phyloP scores from a whole-genome alignment of 1,140 invertebrate species.

The Nebria ingens region DNA sequence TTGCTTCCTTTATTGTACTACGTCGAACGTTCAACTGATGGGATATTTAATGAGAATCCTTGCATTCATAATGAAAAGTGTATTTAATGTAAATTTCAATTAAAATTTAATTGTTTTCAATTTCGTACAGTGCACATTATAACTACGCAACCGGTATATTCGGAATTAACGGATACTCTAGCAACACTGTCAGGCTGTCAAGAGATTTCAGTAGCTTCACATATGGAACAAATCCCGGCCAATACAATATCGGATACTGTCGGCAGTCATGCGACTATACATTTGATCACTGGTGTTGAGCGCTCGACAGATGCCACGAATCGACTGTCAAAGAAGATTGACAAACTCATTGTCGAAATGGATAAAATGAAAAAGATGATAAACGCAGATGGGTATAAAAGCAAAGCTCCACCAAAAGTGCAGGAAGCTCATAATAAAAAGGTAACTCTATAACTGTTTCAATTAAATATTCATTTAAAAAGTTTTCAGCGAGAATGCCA shows the following conservation, averaged over 20 bases:
- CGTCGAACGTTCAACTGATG: too few relatives aligned
- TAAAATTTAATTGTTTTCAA: too few relatives aligned
- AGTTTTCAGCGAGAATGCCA: too few relatives aligned
- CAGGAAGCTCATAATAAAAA: conserved; percentile 19
- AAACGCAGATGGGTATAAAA: conserved; percentile 17
- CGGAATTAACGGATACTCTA: conserved; percentile 18
- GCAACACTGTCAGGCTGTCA: conserved; percentile 20
- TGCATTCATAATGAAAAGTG: too few relatives aligned
- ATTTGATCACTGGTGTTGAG: conserved; percentile 22
- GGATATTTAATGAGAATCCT: too few relatives aligned
- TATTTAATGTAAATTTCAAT: too few relatives aligned
- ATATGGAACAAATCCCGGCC: neutral
- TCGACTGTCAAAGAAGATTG: conserved; percentile 26
- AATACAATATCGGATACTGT: conserved; percentile 19
- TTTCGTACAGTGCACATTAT: conserved; percentile 16
- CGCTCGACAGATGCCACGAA: conserved; percentile 16
- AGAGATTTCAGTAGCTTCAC: neutral
- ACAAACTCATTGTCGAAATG: conserved; percentile 24
- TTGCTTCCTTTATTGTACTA: too few relatives aligned
- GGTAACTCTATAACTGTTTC: too few relatives aligned
- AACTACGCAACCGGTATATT: conserved; percentile 6
- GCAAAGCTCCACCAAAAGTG: conserved; percentile 18
- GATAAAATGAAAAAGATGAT: conserved; percentile 20
- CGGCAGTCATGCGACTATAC: conserved; percentile 17
- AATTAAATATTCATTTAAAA: too few relatives aligned